Evolutionary conservation across 2,888 invertebrate species (phyloP).

Genomic region (Mesodorylaimus sp.): DNA sequence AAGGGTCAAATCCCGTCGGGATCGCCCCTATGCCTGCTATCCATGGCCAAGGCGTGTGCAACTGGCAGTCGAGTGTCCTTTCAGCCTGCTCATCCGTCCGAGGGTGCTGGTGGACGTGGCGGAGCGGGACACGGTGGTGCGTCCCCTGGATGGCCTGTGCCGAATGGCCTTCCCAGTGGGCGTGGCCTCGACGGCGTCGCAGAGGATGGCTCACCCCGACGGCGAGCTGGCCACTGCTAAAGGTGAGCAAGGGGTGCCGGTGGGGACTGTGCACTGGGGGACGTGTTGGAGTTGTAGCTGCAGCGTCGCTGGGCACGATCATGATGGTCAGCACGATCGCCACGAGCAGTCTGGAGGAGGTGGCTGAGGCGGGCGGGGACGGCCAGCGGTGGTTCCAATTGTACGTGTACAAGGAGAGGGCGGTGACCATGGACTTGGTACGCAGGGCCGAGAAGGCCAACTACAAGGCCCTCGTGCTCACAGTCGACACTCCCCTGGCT

Average conservation of each 20-base stretch:
- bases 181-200: constrained; percentile 74
- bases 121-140: constrained; percentile 39
- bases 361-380: constrained; percentile 43
- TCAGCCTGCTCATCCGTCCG: constrained; percentile 46
- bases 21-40: no score
- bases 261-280: no score
- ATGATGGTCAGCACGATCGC: constrained; percentile 67
- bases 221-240: constrained; percentile 64
- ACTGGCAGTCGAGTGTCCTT: neutral
- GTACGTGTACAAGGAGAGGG: constrained; percentile 52
- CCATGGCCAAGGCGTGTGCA: no score
- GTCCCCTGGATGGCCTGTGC: constrained; percentile 42
- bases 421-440: constrained; percentile 40
- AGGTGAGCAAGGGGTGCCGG: constrained; percentile 43
- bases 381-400: constrained; percentile 73
- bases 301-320: constrained; percentile 52
- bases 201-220: constrained; percentile 68
- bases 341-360: constrained; percentile 69
- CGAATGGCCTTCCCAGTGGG: constrained; percentile 49
- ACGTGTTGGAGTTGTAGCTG: constrained; percentile 42
- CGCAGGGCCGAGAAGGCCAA: constrained; percentile 57
- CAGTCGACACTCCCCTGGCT: constrained; percentile 58
- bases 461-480: constrained; percentile 67
- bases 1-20: no score
- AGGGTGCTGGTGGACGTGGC: constrained; percentile 55